phyloP scores from a whole-genome alignment of 2,113 vertebrate species.

The Rattus rattus region DNA sequence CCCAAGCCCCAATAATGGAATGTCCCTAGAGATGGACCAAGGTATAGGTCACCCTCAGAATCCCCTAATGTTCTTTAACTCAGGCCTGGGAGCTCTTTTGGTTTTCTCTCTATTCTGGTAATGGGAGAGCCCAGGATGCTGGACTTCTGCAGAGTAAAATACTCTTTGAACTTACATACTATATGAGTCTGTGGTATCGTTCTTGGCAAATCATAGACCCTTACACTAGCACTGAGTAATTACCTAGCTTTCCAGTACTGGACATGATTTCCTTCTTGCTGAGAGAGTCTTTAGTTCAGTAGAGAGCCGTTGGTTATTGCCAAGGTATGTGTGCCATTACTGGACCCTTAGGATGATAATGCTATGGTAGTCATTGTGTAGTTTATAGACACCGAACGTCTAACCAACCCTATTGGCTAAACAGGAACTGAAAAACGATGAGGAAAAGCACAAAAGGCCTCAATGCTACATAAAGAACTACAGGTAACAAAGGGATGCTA shows the following conservation, averaged over 20 bases:
- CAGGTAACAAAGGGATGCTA: neutral
- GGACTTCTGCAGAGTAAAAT: too few species aligned
- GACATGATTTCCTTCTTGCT: neutral
- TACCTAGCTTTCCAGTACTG: neutral
- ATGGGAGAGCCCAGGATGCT: too few species aligned
- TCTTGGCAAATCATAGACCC: too few species aligned
- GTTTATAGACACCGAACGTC: neutral
- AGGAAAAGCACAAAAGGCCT: neutral
- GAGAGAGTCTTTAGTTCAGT: neutral
- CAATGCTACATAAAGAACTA: neutral
- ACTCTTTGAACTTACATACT: too few species aligned
- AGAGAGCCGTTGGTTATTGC: neutral
- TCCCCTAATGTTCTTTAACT: too few species aligned
- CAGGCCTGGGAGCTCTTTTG: too few species aligned
- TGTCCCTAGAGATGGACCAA: too few species aligned
- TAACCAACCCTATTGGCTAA: neutral
- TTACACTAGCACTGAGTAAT: neutral
- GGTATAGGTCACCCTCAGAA: too few species aligned
- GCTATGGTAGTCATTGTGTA: neutral
- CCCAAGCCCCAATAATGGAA: too few species aligned
- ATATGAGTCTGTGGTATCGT: too few species aligned
- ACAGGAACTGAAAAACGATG: neutral
- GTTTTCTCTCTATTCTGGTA: too few species aligned
- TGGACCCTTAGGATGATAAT: neutral
- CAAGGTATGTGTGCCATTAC: neutral